These are phyloP conservation scores for Rhyacophila evoluta DNA, from an alignment of 2,888 invertebrate genomes.

Conservation along the genomic window DNA sequence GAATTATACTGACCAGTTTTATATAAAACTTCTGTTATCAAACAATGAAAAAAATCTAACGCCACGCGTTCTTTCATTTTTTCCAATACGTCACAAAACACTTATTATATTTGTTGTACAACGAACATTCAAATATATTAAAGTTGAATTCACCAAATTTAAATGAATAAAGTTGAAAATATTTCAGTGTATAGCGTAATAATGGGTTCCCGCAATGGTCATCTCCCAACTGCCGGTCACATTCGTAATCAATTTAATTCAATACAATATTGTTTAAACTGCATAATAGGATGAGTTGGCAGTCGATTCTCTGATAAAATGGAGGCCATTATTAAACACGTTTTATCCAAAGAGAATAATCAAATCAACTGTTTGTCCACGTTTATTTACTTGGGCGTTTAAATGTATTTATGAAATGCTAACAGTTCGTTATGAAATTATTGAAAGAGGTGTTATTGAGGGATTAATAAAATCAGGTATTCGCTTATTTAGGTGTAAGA, in stretches of 20 bases:
- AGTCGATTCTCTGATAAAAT: slow-evolving; percentile 37
- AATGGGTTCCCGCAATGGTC: neutral
- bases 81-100: too few species aligned
- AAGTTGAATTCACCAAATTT: too few species aligned
- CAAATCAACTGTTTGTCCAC: slow-evolving; percentile 44
- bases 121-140: too few species aligned
- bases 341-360: slow-evolving; percentile 51
- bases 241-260: slow-evolving; percentile 51
- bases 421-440: slow-evolving; percentile 46
- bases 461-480: neutral
- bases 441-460: slow-evolving; percentile 1
- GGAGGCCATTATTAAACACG: slow-evolving; percentile 49
- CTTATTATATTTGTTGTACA: too few species aligned
- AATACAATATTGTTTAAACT: slow-evolving; percentile 45
- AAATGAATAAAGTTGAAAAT: too few species aligned
- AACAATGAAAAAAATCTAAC: too few species aligned
- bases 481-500: neutral
- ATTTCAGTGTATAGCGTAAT: neutral
- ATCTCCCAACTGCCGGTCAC: slow-evolving; percentile 27
- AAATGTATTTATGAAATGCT: slow-evolving; percentile 34
- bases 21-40: too few species aligned
- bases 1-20: too few species aligned
- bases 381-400: slow-evolving; percentile 37
- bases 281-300: slow-evolving; percentile 39
- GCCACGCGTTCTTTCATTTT: too few species aligned